Evolutionary conservation across 1,140 invertebrate genomes (phyloP).

Genomic region (Eriocheir sinensis): DNA sequence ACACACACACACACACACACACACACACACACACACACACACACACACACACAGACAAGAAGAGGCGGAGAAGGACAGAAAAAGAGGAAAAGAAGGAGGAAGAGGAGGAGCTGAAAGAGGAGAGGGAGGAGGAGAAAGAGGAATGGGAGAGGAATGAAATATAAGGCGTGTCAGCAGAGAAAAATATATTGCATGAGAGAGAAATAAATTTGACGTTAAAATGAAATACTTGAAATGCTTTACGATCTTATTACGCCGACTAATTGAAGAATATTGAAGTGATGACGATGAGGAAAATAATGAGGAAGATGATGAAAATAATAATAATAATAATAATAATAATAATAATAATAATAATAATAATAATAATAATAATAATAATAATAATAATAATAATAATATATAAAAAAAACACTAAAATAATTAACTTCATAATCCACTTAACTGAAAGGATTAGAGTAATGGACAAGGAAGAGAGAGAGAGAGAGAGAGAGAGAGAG

Average conservation of each 20-base stretch:
- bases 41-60: background rate
- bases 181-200: background rate
- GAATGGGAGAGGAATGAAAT: background rate
- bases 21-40: too few species aligned
- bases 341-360: conserved; percentile 27
- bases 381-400: conserved; percentile 32
- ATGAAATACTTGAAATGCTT: too few species aligned
- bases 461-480: background rate
- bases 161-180: too few species aligned
- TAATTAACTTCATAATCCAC: background rate
- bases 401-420: background rate
- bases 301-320: background rate
- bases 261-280: background rate
- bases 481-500: conserved; percentile 39
- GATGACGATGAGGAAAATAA: conserved; percentile 31
- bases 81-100: too few species aligned
- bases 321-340: conserved; percentile 32
- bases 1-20: too few species aligned
- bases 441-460: background rate
- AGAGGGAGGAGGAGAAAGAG: too few species aligned
- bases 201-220: too few species aligned
- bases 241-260: too few species aligned
- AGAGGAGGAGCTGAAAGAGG: too few species aligned
- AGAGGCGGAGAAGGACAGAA: background rate
- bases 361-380: conserved; percentile 36